Base-by-base conservation (phyloP, 1,140 invertebrate species). In the Hycleus phaleratus region DNA sequence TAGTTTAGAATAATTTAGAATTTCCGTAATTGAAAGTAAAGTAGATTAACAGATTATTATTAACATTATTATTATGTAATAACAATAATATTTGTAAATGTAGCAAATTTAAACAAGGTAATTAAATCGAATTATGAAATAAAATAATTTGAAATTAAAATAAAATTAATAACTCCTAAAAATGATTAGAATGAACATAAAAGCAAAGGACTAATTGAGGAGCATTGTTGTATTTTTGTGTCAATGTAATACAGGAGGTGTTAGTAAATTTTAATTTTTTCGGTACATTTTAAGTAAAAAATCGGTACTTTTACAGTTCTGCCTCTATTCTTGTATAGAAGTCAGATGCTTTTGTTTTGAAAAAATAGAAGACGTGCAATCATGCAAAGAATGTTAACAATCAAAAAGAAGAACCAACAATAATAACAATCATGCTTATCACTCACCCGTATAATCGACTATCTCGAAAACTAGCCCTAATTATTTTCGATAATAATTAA, bases 401-500 rank as follows among this genome's bases (percentile, higher is more conserved):
- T 4, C 45, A 18, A 26, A 25, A 50, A 55, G 56, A 58, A 47
- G 45, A 62, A 50, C 38, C 42, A 46, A 49, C 3, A 10, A 59
- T 45, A 50, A 54, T 51, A 58, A 54, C 38, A 48, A 58, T 55
- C 46, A 56, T 59, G 53, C 52, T 32, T 24, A 60, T 51, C 62
- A 85, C 85, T 86, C 77, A 86, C 85, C 85, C 85, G 74, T 86
- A 86, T 74, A 86, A 77, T 77, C 82, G 82, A 80, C 83, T 86
- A 73, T 85, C 84, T 73, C 82, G 81, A 74, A 85, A 82, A 76
- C 83, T 85, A 73, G 78, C 78, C 80, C 84, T 85, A 49, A 43
- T 26, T 46, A n/a, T 46, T 8, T 46, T 8, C n/a, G 18, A 18
- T 18, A 26, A 9, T 46, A 8, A 46, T 10, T n/a, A 46, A 25